Evolutionary conservation across 2,888 invertebrate species (phyloP), one percentile per base, ranked within the genome.

Genomic region (Pseudococcus longispinus): DNA sequence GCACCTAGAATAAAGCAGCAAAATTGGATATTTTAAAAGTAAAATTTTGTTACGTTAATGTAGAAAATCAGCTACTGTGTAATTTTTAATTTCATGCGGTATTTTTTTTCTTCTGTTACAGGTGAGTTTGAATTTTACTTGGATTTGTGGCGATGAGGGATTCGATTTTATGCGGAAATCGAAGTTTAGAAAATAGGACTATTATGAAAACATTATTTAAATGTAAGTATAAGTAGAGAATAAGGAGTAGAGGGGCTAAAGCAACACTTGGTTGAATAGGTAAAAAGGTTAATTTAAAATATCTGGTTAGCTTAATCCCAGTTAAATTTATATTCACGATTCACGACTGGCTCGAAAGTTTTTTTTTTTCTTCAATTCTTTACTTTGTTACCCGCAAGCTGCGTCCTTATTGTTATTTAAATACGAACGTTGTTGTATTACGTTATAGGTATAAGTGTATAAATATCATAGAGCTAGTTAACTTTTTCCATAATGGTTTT

Each of bases 321-420:
- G 77, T 80, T 37, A 13, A 80, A 80, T 80, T 80, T 80, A 80
- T 80, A 80, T 37, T 80, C 42, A 80, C 42, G 42, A 42, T 37
- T 80, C 42, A 80, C 42, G 42, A 42, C 32, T n/a, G 9, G 77
- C 77, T 80, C 9, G 42, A 80, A 80, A 80, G 77, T 70, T 42
- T 42, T 70, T 70, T 70, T 70, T 80, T 80, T 6, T 37, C 37
- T 37, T 37, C 37, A 80, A 42, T 80, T 80, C 42, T 80, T 80
- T 42, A 42, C 42, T 42, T 80, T 42, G 42, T 42, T 20, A 80
- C 37, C 20, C 77, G 77, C 77, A 80, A 80, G 77, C 77, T 80
- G 77, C 42, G 42, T 80, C 77, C 29, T 80, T 80, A 80, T 80
- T 80, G 77, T 80, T 80, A 80, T 80, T 80, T 80, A 80, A 80